phyloP scores from a whole-genome alignment of 2,888 invertebrate species.

The Ischnura elegans region DNA sequence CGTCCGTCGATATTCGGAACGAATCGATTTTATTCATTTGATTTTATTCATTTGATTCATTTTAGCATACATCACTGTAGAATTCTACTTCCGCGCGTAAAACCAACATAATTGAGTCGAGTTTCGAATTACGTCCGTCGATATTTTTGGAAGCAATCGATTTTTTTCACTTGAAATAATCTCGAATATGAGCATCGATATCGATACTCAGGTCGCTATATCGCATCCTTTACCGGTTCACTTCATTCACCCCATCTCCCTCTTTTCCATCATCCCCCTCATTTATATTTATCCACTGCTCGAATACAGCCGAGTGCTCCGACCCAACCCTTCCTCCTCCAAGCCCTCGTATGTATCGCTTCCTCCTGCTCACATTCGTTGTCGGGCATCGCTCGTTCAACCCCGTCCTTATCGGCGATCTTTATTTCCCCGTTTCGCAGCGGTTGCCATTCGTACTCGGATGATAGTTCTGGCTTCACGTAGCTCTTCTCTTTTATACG shows the following conservation, averaged over 20 bases:
- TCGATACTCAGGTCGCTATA: too few species aligned
- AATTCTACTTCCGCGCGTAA: too few species aligned
- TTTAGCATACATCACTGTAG: too few species aligned
- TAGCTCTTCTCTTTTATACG: background rate
- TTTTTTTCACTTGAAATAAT: too few species aligned
- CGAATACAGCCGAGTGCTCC: background rate
- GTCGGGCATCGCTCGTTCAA: background rate
- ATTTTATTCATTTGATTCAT: too few species aligned
- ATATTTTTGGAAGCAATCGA: too few species aligned
- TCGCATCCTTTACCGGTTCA: background rate
- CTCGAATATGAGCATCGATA: too few species aligned
- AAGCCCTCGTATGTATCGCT: background rate
- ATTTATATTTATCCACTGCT: slow-evolving; percentile 2
- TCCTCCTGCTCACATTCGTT: background rate
- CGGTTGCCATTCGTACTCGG: background rate
- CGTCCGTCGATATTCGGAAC: too few species aligned
- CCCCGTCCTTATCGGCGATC: background rate
- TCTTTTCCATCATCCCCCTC: slow-evolving; percentile 1
- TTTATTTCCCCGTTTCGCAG: background rate
- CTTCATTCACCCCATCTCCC: background rate
- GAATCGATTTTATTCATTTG: too few species aligned
- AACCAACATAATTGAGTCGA: too few species aligned
- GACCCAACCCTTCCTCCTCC: background rate
- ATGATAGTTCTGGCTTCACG: too few species aligned
- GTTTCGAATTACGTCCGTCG: too few species aligned